Conservation (phyloP, 2,113 vertebrate species). For the Pipa parva region DNA sequence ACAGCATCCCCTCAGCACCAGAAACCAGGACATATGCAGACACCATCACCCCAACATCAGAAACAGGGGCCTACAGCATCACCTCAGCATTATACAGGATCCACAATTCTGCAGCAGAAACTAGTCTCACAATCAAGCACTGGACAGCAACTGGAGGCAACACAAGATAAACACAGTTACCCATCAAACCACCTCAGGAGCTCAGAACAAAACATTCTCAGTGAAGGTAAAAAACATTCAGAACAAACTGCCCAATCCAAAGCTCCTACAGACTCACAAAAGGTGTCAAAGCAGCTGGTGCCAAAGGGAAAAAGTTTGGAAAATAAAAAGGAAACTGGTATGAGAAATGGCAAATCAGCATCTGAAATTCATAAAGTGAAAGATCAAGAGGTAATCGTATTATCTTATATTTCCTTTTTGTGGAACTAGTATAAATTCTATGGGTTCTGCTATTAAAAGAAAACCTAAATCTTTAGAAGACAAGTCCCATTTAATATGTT, state of each 20-base stretch:
- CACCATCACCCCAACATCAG: conserved; percentile 64
- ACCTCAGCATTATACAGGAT: conserved; percentile 59
- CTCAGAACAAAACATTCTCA: conserved; percentile 61
- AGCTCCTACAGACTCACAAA: conserved; percentile 50
- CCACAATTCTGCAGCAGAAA: conserved; percentile 45
- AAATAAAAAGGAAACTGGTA: conserved; percentile 54
- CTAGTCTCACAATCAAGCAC: conserved; percentile 40
- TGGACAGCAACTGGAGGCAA: background rate
- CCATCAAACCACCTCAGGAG: conserved; percentile 67
- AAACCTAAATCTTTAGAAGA: no score
- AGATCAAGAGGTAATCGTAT: conserved; percentile 91
- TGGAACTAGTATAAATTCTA: no score
- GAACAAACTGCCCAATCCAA: conserved; percentile 56
- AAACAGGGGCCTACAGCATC: conserved; percentile 74
- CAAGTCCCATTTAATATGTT: no score
- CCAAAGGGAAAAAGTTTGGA: conserved; percentile 53
- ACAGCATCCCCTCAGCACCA: conserved; percentile 65
- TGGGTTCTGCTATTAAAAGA: no score
- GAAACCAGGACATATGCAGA: conserved; percentile 42
- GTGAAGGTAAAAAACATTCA: conserved; percentile 63
- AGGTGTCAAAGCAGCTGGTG: conserved; percentile 30
- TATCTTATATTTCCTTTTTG: no score
- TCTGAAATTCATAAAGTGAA: conserved; percentile 70
- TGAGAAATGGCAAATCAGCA: conserved; percentile 66
- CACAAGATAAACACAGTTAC: conserved; percentile 64